Evolutionary conservation across 1,140 invertebrate genomes (phyloP).

Genomic region (Streblospio benedicti): DNA sequence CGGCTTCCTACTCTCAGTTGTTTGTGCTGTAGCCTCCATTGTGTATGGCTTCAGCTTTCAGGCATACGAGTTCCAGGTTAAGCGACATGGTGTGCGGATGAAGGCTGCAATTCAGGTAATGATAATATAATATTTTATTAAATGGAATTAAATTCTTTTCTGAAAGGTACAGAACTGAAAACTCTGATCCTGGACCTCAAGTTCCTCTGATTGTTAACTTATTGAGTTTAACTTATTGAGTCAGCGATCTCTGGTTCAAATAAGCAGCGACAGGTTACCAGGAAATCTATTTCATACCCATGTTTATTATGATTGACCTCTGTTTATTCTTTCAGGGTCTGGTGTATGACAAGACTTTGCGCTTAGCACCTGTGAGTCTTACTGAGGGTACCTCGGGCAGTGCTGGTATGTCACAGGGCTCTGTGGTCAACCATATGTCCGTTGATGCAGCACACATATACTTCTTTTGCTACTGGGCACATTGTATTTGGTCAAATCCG

Average conservation of each 20-base stretch:
- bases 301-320: neutral
- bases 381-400: slow-evolving; percentile 39
- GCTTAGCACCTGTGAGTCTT: slow-evolving; percentile 33
- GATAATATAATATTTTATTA: no score
- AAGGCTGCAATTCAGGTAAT: slow-evolving; percentile 64
- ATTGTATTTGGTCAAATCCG: slow-evolving; percentile 78
- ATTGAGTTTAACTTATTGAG: no score
- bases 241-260: no score
- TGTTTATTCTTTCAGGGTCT: slow-evolving; percentile 51
- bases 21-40: slow-evolving; percentile 63
- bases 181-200: no score
- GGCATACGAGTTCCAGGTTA: slow-evolving; percentile 70
- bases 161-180: no score
- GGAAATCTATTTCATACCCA: no score
- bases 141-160: no score
- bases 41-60: slow-evolving; percentile 74
- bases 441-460: slow-evolving; percentile 74
- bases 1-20: slow-evolving; percentile 65
- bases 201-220: no score
- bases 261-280: no score
- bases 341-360: slow-evolving; percentile 55
- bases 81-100: slow-evolving; percentile 68
- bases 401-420: no score
- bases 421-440: slow-evolving; percentile 70
- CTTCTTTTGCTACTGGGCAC: slow-evolving; percentile 72